These are phyloP conservation scores for Coenobita brevimanus DNA, from an alignment of 1,140 invertebrate genomes.

Conservation along the genomic window DNA sequence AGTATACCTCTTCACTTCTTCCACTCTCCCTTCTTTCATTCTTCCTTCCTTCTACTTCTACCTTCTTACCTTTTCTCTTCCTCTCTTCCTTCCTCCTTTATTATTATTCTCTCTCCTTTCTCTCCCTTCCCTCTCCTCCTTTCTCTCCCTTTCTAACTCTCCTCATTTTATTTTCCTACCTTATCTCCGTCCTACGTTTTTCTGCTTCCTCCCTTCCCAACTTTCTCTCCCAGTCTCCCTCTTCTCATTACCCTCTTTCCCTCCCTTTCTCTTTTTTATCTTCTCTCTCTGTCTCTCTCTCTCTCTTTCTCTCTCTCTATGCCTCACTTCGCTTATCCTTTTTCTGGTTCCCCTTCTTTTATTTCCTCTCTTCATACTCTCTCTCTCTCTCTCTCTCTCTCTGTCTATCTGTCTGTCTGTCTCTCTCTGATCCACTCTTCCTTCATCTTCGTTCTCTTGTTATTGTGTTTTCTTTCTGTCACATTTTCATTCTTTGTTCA, in stretches of 20 bases:
- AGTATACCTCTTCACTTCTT: background rate
- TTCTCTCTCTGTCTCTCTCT: too few relatives aligned
- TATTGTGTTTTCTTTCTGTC: background rate
- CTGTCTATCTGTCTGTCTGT: background rate
- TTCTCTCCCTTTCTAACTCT: background rate
- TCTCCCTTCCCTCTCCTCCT: background rate
- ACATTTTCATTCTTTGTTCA: background rate
- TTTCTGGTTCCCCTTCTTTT: background rate
- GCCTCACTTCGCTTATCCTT: slow-evolving; percentile 6
- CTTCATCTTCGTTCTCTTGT: background rate
- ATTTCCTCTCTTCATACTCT: slow-evolving; percentile 9
- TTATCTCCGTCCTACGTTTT: background rate
- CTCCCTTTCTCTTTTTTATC: background rate
- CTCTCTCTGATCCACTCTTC: slow-evolving; percentile 14
- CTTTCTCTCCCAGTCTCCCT: background rate
- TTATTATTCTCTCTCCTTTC: background rate
- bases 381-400: background rate
- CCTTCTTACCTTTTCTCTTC: background rate
- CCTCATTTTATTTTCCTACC: background rate
- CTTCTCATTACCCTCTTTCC: background rate
- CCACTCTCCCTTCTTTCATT: background rate
- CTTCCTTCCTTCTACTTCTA: too few relatives aligned
- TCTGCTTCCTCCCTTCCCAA: background rate
- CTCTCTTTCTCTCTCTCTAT: background rate
- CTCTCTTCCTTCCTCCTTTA: background rate